These are phyloP conservation scores for Mongoloraphidia duomilia DNA, from an alignment of 2,888 invertebrate genomes.

Conservation along the genomic window DNA sequence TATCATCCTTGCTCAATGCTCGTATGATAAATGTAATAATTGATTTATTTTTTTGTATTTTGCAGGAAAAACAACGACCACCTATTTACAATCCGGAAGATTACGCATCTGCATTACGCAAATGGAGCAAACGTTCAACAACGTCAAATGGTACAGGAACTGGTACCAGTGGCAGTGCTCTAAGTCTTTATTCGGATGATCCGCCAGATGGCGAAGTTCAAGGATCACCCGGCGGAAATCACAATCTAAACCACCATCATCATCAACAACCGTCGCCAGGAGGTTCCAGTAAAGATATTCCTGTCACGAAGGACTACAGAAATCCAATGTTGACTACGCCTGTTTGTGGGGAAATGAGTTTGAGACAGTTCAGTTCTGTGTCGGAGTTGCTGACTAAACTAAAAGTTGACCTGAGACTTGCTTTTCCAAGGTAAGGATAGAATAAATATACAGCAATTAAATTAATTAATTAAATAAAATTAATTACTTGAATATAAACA, in stretches of 20 bases:
- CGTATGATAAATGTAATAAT: too few relatives aligned
- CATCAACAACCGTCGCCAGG: not conserved
- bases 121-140: constrained; percentile 57
- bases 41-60: constrained; percentile 6
- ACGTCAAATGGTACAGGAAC: constrained; percentile 25
- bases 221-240: not conserved
- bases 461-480: too few relatives aligned
- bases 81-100: constrained; percentile 86
- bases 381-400: constrained; percentile 79
- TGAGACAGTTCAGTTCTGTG: constrained; percentile 73
- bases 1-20: too few relatives aligned
- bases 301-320: constrained; percentile 29
- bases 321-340: constrained; percentile 52
- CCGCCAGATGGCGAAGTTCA: not conserved
- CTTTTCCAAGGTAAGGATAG: constrained; percentile 81
- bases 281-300: constrained; percentile 1
- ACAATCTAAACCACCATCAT: not conserved
- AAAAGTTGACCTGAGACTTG: constrained; percentile 68
- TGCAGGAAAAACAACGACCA: constrained; percentile 67
- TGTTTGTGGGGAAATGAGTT: constrained; percentile 67
- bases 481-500: too few relatives aligned
- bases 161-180: constrained; percentile 15
- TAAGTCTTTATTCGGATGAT: not conserved
- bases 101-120: constrained; percentile 63
- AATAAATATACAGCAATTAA: too few relatives aligned